These are phyloP conservation scores for Manduca sexta DNA, from an alignment of 1,140 invertebrate genomes.

Conservation along the genomic window DNA sequence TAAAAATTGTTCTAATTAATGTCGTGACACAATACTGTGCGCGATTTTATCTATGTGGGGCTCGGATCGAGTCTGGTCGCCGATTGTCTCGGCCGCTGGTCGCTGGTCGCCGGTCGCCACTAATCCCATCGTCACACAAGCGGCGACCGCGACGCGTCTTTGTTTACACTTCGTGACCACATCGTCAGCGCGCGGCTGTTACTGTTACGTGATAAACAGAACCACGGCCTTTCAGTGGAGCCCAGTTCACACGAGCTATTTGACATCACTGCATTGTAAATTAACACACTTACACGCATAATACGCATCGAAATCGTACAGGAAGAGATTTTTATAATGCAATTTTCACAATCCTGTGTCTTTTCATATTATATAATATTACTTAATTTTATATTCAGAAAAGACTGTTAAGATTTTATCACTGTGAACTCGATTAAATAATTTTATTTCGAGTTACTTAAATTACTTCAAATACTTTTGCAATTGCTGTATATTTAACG, in stretches of 20 bases:
- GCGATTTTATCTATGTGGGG: too few species aligned
- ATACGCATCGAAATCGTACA: constrained; percentile 2
- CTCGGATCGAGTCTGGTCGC: too few species aligned
- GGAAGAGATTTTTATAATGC: constrained; percentile 1
- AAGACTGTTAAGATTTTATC: not conserved
- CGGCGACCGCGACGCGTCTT: not conserved
- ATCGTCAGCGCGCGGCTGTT: constrained; percentile 7
- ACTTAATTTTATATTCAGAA: not conserved
- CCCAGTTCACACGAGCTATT: constrained; percentile 18
- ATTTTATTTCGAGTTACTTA: not conserved
- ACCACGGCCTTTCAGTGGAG: constrained; percentile 10
- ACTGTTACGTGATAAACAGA: constrained; percentile 17
- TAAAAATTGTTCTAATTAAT: too few species aligned
- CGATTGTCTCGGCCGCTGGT: too few species aligned
- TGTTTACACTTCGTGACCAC: constrained; percentile 14
- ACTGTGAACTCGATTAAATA: constrained; percentile 2
- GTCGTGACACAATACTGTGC: too few species aligned
- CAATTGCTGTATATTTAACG: not conserved
- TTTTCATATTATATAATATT: constrained; percentile 8
- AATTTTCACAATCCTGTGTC: constrained; percentile 4
- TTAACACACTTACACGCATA: constrained; percentile 13
- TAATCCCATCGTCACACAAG: too few species aligned
- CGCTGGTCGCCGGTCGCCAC: too few species aligned
- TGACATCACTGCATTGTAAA: constrained; percentile 8
- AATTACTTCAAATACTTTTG: not conserved